Percentiles rank a stretch among this genome's conserved stretches.
These are phyloP conservation scores for Zaprionus gabonicus DNA, from an alignment of 1,140 invertebrate species.

Conservation along the genomic window DNA sequence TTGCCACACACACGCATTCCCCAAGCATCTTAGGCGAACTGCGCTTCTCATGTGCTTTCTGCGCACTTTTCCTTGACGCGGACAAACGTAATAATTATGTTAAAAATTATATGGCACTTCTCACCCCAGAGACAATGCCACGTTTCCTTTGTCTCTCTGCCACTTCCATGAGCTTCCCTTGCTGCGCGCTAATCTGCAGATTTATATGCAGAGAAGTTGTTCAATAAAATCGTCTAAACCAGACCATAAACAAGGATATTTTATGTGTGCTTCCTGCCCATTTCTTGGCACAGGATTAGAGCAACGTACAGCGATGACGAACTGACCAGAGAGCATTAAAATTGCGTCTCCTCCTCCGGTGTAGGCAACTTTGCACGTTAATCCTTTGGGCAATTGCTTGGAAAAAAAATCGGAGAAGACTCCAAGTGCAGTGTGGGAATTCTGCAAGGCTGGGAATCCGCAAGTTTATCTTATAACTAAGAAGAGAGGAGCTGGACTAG, in stretches of 20 bases:
- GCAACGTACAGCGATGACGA: constrained; percentile 17
- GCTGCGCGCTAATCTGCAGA: constrained; percentile 76
- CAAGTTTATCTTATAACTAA: background rate
- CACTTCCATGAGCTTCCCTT: constrained; percentile 14
- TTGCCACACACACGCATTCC: constrained; percentile 2
- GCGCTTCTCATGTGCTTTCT: constrained; percentile 40
- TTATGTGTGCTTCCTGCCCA: constrained; percentile 62
- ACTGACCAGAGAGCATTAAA: constrained; percentile 41
- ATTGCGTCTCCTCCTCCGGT: constrained; percentile 25
- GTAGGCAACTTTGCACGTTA: constrained; percentile 51
- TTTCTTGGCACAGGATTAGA: constrained; percentile 62
- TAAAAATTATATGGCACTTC: constrained; percentile 82
- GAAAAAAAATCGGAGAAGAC: constrained; percentile 41
- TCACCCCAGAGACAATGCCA: constrained; percentile 58
- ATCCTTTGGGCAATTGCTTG: constrained; percentile 54
- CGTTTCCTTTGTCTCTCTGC: constrained; percentile 38
- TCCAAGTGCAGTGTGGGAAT: constrained; percentile 17
- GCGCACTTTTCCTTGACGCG: constrained; percentile 36
- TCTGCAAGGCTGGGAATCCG: background rate
- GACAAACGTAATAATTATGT: constrained; percentile 83
- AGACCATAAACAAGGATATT: constrained; percentile 83
- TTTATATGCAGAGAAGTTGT: constrained; percentile 84
- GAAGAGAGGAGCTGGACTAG: background rate
- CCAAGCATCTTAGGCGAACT: constrained; percentile 32
- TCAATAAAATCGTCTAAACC: constrained; percentile 84